Evolutionary conservation across 2,888 invertebrate genomes (phyloP), one percentile per base, ranked within the genome.

Genomic region (Myopa tessellatipennis): DNA sequence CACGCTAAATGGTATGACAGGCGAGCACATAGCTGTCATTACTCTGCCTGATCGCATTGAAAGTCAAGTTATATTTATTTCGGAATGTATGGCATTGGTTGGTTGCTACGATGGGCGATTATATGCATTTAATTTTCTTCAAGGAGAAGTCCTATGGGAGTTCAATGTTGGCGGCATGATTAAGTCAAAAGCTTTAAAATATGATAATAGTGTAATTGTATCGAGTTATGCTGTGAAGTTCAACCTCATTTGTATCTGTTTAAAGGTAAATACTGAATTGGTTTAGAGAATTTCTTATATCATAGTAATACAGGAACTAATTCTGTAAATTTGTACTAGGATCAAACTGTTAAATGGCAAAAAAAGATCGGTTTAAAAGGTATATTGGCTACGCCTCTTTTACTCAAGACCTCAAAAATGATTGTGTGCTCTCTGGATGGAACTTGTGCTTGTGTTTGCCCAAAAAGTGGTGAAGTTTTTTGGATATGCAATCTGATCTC

Each of bases 51-150:
- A 94, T 82, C 91, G 96, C 72, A 92, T 97, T 50, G 96, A 96
- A 88, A 93, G 95, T 0, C 91, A 92, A 1, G 90, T 92, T 3
- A 85, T 90, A 16, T 91, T 92, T 82, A 85, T 89, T 8, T 82
- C 87, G 38, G 3, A 74, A 1, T 63, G 82, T 4, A 88, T 88
- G 82, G 92, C 94, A 0, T 90, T 94, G 78, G 92, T 96, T 34
- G 96, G 96, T 26, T 93, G 95, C 79, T 94, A 95, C 87, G 93
- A 96, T 88, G 93, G 94, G 6, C 90, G 90, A 16, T 86, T 97
- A 1, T 93, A 96, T 81, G 93, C 93, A 81, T 90, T 96, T 79
- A 85, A 88, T 68, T 90, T 91, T 78, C 84, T 87, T 60, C 88
- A 87, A 14, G 92, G 95, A 0, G 84, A 85, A 36, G 82, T 91